Base-by-base conservation (phyloP, 1,140 invertebrate species). In the Orius laevigatus region DNA sequence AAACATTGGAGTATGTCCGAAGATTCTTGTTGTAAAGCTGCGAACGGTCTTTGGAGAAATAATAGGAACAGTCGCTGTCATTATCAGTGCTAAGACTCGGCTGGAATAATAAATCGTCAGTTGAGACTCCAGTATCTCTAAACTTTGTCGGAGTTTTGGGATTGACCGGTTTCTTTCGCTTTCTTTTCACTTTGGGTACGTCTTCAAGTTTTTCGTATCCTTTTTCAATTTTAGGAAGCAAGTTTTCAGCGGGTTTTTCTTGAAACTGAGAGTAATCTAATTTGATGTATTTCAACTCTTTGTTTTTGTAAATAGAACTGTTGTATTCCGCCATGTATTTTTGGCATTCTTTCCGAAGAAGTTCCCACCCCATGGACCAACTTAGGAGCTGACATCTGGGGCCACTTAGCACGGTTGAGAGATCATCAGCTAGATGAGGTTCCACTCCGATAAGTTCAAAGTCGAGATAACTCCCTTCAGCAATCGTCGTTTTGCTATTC, bases 231-330 rank as follows among this genome's bases (percentile, higher is more conserved):
- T 56, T 48, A 53, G 57, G 58, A 36, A 54, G 51, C 35, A 70
- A 67, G 15, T 67, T 63, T 0, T 66, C 66, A 15, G 64, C 66
- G 2, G 73, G 72, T 57, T 69, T 70, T 8, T 72, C 66, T 52
- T 71, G 69, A 54, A 76, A 78, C 53, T 73, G 71, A 25, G 69
- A 72, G 53, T 78, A 77, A 59, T 78, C 75, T 44, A 78, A 74
- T 49, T 78, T 74, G 0, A 78, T 57, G 58, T 71, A 77, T 56
- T 77, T 77, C 3, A 78, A 58, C 51, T 75, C 72, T 33, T 73
- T 75, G 42, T 71, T 70, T 43, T 44, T 49, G 52, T 71, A 73
- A 15, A 72, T 66, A 56, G 73, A 71, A 19, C 69, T 66, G 46
- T 75, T 70, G 0, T 69, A 66, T 51, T 75, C 70, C 11, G 71